These are phyloP conservation scores for Chaenogobius annularis DNA, from an alignment of 2,113 vertebrate genomes.

Conservation along the genomic window DNA sequence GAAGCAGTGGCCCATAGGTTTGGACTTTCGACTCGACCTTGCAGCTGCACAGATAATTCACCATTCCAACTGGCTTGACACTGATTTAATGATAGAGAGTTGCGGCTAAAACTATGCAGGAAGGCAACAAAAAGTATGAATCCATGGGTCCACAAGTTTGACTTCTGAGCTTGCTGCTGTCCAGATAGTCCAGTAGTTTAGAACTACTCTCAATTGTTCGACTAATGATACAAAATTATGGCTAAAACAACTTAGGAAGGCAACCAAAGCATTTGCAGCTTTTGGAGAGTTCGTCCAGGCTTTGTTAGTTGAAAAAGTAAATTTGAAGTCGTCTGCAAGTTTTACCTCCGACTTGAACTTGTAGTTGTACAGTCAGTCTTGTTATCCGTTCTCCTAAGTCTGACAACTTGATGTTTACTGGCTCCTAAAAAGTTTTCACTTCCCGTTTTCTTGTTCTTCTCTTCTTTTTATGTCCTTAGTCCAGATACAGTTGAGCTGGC, in stretches of 20 bases:
- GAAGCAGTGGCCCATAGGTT: background rate
- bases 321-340: background rate
- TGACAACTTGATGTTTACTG: conserved; percentile 59
- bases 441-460: conserved; percentile 25
- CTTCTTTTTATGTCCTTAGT: conserved; percentile 28
- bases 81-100: background rate
- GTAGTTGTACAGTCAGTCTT: conserved; percentile 12
- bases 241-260: background rate
- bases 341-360: background rate
- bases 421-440: conserved; percentile 11
- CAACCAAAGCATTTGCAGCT: conserved; percentile 11
- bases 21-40: background rate
- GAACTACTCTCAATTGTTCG: background rate
- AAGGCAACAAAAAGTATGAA: background rate
- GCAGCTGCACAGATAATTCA: background rate
- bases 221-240: conserved; percentile 1
- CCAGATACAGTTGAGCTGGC: conserved; percentile 43
- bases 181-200: background rate
- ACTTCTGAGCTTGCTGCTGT: background rate
- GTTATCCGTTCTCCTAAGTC: conserved; percentile 26
- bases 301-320: conserved; percentile 20
- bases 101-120: background rate
- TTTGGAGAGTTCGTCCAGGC: background rate
- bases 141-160: background rate
- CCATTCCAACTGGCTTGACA: background rate